A percentile compares a stretch with the other conserved stretches of the same genome.
Conservation (phyloP, 2,888 invertebrate species). For the Rhagonycha fulva region DNA sequence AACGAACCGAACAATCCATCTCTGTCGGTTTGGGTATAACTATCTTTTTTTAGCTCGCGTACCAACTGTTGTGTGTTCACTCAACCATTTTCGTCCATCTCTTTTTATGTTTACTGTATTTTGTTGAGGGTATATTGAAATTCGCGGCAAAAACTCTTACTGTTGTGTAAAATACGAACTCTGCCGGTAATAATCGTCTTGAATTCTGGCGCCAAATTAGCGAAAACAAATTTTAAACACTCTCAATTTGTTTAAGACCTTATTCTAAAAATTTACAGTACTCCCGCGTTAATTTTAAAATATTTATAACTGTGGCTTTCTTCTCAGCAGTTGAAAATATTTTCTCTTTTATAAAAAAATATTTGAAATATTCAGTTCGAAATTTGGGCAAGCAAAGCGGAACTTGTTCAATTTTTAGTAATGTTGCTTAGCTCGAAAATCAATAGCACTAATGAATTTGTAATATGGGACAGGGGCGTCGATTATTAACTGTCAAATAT, state of each 20-base stretch:
- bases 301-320: background rate
- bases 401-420: slow-evolving; percentile 1
- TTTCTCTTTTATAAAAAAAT: background rate
- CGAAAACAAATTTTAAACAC: slow-evolving; percentile 24
- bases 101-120: slow-evolving; percentile 41
- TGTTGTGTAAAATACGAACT: slow-evolving; percentile 39
- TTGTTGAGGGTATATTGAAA: slow-evolving; percentile 34
- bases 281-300: background rate
- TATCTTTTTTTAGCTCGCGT: slow-evolving; percentile 30
- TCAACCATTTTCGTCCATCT: slow-evolving; percentile 32
- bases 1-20: slow-evolving; percentile 36
- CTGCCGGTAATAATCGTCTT: slow-evolving; percentile 35
- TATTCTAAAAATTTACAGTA: background rate
- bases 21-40: slow-evolving; percentile 31
- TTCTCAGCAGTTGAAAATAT: background rate
- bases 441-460: slow-evolving; percentile 27
- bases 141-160: slow-evolving; percentile 41
- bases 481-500: background rate
- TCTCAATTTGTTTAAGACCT: background rate
- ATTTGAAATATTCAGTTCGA: background rate
- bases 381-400: background rate
- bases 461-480: slow-evolving; percentile 10
- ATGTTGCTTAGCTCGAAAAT: slow-evolving; percentile 14
- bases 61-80: slow-evolving; percentile 28
- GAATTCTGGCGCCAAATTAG: slow-evolving; percentile 41